A percentile compares a stretch with the other conserved stretches of the same genome.
These are phyloP conservation scores for Arothron firmamentum DNA, from an alignment of 2,113 vertebrate species.

Conservation along the genomic window DNA sequence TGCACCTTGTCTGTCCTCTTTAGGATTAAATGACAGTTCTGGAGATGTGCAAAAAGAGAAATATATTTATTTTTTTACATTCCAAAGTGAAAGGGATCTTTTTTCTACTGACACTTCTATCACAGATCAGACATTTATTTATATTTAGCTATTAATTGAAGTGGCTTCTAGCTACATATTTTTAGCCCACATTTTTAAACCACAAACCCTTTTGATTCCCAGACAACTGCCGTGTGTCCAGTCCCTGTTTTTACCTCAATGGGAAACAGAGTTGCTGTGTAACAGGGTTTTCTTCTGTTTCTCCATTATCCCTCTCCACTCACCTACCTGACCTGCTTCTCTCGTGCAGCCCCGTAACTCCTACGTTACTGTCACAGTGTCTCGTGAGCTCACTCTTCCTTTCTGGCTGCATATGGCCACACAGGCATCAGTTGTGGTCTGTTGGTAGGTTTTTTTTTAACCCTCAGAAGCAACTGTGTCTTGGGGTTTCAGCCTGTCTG, in stretches of 20 bases:
- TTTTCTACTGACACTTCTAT: constrained; percentile 25
- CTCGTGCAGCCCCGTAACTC: constrained; percentile 16
- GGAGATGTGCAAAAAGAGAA: neutral
- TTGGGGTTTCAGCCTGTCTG: too few relatives aligned
- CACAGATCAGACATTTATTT: constrained; percentile 48
- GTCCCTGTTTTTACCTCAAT: constrained; percentile 15
- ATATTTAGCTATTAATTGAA: constrained; percentile 59
- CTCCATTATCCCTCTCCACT: constrained; percentile 8
- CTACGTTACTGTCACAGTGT: constrained; percentile 6
- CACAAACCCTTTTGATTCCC: constrained; percentile 31
- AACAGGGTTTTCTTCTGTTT: constrained; percentile 26
- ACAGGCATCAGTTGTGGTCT: constrained; percentile 2
- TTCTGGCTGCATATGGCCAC: constrained; percentile 18
- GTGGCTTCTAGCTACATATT: constrained; percentile 45
- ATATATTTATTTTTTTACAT: neutral
- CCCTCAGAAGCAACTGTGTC: too few relatives aligned
- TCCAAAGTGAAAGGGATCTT: constrained; percentile 18
- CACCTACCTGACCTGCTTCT: constrained; percentile 14
- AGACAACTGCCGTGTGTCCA: constrained; percentile 19
- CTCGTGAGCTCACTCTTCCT: constrained; percentile 17
- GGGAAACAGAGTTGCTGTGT: constrained; percentile 9
- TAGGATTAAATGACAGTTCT: neutral
- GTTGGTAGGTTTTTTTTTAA: neutral
- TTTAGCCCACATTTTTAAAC: constrained; percentile 51
- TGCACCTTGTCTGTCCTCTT: neutral